Conservation (phyloP, 2,797 vertebrate species). For the Enteromius thamalakanensis region DNA sequence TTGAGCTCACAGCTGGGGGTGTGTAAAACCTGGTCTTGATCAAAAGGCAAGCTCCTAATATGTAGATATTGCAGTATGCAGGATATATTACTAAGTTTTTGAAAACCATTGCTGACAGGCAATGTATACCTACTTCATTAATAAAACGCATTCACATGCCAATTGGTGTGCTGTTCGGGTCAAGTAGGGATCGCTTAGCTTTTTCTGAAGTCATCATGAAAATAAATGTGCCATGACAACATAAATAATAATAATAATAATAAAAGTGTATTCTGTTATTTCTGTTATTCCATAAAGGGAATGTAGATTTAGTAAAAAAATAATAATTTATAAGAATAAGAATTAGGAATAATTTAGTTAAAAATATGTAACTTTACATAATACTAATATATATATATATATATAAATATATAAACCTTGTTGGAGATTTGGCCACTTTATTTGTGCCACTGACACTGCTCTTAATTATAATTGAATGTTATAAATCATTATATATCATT, state of each 20-base stretch:
- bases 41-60: constrained; percentile 70
- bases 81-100: constrained; percentile 63
- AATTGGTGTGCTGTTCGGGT: constrained; percentile 25
- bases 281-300: constrained; percentile 1
- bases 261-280: too few species aligned
- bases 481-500: neutral
- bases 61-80: constrained; percentile 59
- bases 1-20: constrained; percentile 65
- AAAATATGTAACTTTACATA: neutral
- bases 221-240: constrained; percentile 1
- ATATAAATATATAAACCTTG: neutral
- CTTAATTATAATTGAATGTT: neutral
- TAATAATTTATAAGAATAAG: too few species aligned
- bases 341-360: too few species aligned
- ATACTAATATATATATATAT: too few species aligned
- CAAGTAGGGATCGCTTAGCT: constrained; percentile 51
- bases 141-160: neutral
- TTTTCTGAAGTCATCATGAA: constrained; percentile 46
- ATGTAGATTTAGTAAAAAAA: neutral
- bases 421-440: neutral
- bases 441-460: neutral
- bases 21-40: constrained; percentile 72
- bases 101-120: constrained; percentile 7
- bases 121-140: neutral
- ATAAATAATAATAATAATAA: too few species aligned